Conservation (phyloP, 2,888 invertebrate species). For the Agonopterix heracliana region DNA sequence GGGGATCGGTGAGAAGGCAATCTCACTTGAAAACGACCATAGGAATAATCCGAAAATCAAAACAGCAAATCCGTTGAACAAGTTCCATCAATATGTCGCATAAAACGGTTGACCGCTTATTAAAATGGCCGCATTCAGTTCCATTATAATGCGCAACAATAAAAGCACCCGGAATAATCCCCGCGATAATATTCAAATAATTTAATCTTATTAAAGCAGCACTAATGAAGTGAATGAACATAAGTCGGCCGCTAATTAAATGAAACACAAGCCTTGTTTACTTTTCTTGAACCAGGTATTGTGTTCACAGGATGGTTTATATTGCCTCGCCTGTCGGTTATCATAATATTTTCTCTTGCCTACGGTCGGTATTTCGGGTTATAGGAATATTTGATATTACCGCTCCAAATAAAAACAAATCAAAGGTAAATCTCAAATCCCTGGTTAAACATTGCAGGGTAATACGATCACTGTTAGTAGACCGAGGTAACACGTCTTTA, state of each 20-base stretch:
- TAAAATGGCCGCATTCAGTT: too few species aligned
- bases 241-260: slow-evolving; percentile 44
- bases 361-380: slow-evolving; percentile 26
- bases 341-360: slow-evolving; percentile 36
- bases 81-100: too few species aligned
- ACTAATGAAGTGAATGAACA: slow-evolving; percentile 35
- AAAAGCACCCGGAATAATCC: background rate
- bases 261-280: slow-evolving; percentile 40
- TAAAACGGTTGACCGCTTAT: too few species aligned
- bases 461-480: slow-evolving; percentile 8
- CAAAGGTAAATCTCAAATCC: slow-evolving; percentile 22
- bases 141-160: too few species aligned
- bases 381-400: slow-evolving; percentile 30
- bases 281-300: slow-evolving; percentile 31
- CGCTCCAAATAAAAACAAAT: slow-evolving; percentile 32
- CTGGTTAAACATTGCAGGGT: slow-evolving; percentile 11
- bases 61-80: too few species aligned
- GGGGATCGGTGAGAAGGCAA: too few species aligned
- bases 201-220: slow-evolving; percentile 41
- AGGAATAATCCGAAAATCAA: too few species aligned
- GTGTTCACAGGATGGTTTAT: slow-evolving; percentile 25
- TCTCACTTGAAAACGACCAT: too few species aligned
- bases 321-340: slow-evolving; percentile 25
- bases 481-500: background rate
- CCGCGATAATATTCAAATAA: slow-evolving; percentile 17